Percentiles rank a stretch among this genome's conserved stretches.
Evolutionary conservation across 30 jellyfish, hydroid and myxozoan genomes (phyloP).

Genomic region (Hydra vulgaris): DNA sequence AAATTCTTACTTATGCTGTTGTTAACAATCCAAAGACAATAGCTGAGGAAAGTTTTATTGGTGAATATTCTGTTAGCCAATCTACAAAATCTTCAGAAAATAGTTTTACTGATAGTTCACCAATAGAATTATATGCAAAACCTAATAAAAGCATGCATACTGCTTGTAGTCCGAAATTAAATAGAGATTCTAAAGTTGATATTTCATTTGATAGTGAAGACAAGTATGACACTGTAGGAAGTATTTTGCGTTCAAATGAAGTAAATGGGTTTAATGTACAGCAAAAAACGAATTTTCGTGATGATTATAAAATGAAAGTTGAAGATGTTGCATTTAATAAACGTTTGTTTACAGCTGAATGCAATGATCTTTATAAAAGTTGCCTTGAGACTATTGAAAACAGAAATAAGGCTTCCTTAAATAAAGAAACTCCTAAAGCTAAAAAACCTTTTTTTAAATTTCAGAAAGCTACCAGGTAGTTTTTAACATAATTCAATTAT

Average conservation of each 20-base stretch:
- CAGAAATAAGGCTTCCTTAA: not conserved
- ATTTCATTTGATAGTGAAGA: not conserved
- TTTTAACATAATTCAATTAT: no score
- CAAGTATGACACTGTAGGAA: constrained; percentile 7
- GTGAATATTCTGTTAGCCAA: no score
- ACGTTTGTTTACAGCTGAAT: not conserved
- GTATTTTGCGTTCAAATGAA: not conserved
- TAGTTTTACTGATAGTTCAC: no score
- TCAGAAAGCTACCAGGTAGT: not conserved
- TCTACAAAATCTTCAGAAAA: not conserved
- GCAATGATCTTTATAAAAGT: not conserved
- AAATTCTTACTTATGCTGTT: not conserved
- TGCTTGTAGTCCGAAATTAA: not conserved
- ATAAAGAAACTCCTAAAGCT: constrained; percentile 1
- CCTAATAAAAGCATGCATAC: not conserved
- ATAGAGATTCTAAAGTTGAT: not conserved
- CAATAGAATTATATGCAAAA: not conserved
- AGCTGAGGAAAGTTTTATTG: not conserved
- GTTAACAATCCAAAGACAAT: not conserved
- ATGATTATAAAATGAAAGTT: not conserved
- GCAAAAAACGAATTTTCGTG: not conserved
- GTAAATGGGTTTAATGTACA: not conserved
- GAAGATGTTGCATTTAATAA: constrained; percentile 13
- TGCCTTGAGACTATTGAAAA: constrained; percentile 13
- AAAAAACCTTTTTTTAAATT: constrained; percentile 23